Evolutionary conservation across 2,113 vertebrate genomes (phyloP).

Genomic region (Melanerpes aurifrons): DNA sequence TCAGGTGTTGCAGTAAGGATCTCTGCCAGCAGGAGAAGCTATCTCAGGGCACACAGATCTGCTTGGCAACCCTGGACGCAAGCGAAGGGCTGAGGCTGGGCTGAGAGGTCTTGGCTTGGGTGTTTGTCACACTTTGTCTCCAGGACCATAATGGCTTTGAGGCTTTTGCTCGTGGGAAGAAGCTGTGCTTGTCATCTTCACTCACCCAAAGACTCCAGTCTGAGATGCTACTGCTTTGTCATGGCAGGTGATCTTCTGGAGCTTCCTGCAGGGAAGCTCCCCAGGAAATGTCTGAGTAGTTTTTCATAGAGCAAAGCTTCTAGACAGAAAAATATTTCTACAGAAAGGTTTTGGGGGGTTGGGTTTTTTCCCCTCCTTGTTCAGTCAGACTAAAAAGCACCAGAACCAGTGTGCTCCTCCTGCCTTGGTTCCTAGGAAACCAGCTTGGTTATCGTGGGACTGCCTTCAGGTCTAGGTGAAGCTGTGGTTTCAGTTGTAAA

Average conservation of each 20-base stretch:
- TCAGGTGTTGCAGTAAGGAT: fast-evolving
- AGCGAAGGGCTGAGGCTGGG: background rate
- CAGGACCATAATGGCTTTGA: fast-evolving
- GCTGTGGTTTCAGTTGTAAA: background rate
- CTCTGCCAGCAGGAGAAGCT: background rate
- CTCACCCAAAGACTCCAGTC: background rate
- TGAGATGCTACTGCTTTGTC: fast-evolving
- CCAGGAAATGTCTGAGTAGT: background rate
- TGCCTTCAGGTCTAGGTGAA: background rate
- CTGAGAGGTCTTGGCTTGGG: too few relatives aligned
- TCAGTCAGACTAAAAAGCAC: background rate
- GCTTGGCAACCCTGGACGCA: background rate
- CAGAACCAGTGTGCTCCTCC: background rate
- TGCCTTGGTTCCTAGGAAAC: background rate
- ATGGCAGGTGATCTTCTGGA: background rate
- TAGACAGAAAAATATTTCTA: background rate
- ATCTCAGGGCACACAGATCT: fast-evolving
- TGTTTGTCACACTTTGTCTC: fast-evolving
- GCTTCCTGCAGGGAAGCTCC: background rate
- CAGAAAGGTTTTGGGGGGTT: background rate
- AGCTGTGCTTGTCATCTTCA: background rate
- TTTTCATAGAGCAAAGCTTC: background rate
- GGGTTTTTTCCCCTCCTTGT: too few relatives aligned
- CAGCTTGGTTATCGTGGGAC: background rate
- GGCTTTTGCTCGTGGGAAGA: background rate